phyloP scores from a whole-genome alignment of 1,140 invertebrate species.

The Caenorhabditis latens region DNA sequence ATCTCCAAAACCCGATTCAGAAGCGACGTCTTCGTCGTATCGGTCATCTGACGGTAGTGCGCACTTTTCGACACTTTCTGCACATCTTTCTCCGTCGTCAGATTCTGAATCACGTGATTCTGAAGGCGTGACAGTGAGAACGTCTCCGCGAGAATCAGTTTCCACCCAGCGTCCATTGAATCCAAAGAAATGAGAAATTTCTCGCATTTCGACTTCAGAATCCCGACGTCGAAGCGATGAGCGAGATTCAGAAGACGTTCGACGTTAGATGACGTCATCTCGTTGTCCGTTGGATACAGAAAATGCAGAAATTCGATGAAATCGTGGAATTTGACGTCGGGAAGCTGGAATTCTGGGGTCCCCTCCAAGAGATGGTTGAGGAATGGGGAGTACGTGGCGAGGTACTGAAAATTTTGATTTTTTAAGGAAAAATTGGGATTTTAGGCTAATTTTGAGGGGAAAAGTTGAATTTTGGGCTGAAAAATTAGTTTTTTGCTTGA shows the following conservation, averaged over 20 bases:
- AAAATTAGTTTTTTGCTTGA: too few relatives aligned
- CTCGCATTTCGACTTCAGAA: not conserved
- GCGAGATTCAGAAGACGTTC: not conserved
- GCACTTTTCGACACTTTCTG: not conserved
- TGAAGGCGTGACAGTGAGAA: not conserved
- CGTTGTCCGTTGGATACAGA: not conserved
- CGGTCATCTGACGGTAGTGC: not conserved
- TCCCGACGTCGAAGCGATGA: not conserved
- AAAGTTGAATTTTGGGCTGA: too few relatives aligned
- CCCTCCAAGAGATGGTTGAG: not conserved
- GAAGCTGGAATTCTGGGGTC: not conserved
- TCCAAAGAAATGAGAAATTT: not conserved
- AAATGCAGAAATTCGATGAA: not conserved
- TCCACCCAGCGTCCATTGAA: not conserved
- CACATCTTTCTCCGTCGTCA: not conserved
- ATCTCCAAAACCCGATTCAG: not conserved
- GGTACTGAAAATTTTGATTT: too few relatives aligned
- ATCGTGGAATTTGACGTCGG: not conserved
- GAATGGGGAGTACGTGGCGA: too few relatives aligned
- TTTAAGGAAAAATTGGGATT: too few relatives aligned
- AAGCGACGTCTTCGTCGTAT: not conserved
- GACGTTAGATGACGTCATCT: not conserved
- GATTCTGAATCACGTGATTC: not conserved
- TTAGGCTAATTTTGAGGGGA: too few relatives aligned
- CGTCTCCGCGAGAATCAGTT: not conserved